Conservation (phyloP, 2,797 vertebrate genomes). For the Poeciliopsis infans region DNA sequence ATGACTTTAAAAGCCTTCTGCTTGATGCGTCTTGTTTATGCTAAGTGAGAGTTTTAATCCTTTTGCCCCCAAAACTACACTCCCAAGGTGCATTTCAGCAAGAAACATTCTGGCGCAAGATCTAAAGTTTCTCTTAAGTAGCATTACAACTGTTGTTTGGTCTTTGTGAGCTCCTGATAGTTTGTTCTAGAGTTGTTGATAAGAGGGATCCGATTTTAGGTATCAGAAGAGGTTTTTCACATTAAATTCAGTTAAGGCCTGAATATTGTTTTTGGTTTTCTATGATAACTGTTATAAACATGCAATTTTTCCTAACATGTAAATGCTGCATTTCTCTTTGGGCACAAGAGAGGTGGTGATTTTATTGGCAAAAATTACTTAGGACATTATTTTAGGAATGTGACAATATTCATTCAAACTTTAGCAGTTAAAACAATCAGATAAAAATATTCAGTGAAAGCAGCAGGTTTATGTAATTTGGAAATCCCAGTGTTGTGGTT, state of each 20-base stretch:
- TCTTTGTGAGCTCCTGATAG: not conserved
- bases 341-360: no score
- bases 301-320: not conserved
- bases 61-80: not conserved
- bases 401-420: not conserved
- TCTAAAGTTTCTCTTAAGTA: not conserved
- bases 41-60: constrained; percentile 14
- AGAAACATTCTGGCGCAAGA: not conserved
- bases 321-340: not conserved
- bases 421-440: not conserved
- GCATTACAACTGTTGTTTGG: not conserved
- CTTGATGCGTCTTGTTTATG: not conserved
- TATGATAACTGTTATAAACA: not conserved
- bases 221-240: not conserved
- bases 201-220: not conserved
- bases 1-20: not conserved
- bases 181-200: no score
- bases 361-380: no score
- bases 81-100: constrained; percentile 3
- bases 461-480: not conserved
- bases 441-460: not conserved
- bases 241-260: not conserved
- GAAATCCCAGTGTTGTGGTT: not conserved
- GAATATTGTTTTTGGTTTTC: not conserved
- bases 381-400: no score